Base-by-base conservation (phyloP, 1,140 invertebrate species). In the Aphidius ervi region DNA sequence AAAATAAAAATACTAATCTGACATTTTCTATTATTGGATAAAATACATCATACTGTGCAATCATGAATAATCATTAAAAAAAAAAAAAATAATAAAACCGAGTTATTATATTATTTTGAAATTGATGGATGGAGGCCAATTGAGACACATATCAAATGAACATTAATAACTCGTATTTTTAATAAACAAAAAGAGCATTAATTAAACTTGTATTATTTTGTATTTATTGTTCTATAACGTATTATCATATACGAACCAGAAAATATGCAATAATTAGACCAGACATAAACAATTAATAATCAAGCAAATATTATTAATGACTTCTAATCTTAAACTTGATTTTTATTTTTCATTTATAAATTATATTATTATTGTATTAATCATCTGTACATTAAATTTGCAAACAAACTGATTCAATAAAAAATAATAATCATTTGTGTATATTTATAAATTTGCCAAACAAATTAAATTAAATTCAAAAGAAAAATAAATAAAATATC, bases 271-370 rank as follows among this genome's bases (percentile, higher is more conserved):
- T 65, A 65, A 59, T 65, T 65, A 50, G 42, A 56, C n/a, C 41
- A 46, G 58, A 62, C 63, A 59, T 52, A 43, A 41, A 31, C 46
- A 59, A 50, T 61, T 65, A 65, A 65, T 65, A 59, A 59, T 54
- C 50, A 9, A 31, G 10, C 46, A 41, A 48, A 50, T 39, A 45
- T 61, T 31, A 56, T 56, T 56, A 56, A 61, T 56, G 53, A 47
- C 46, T 61, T 31, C 20, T 61, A 45, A 43, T 56, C 39, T 5
- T 47, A 37, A 31, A 57, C 20, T 46, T 31, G 23, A 31, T 31
- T 31, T 31, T 31, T 31, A 31, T 31, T 31, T 31, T 43, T 40
- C 1, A 41, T 54, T 10, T 40, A 37, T 53, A 16, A 5, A 9
- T 50, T 23, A 16, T 37, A 55, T 55, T 61, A 56, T 39, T 45